Base-by-base conservation (phyloP, 2,797 vertebrate species). In the Sparus aurata region DNA sequence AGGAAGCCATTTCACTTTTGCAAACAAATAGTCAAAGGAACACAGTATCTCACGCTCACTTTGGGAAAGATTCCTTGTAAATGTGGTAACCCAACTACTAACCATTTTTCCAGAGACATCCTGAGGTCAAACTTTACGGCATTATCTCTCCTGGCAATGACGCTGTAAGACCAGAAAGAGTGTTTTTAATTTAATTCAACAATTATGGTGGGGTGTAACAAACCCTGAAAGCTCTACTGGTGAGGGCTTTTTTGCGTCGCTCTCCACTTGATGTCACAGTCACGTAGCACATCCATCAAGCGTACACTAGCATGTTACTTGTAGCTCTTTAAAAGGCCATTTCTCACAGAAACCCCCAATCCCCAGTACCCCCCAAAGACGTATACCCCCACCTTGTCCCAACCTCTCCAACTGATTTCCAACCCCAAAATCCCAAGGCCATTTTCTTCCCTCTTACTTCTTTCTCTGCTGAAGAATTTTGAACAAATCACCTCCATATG, bases 401-500 rank as follows among this genome's bases (percentile, higher is more conserved):
- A 81, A 60, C 64, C 68, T 62, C 70, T 87, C 69, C 60, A 80
- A 82, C 55, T 71, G 80, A 87, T 88, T 83, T 89, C 55, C 70
- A 87, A 77, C 67, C 76, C 83, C 69, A 9, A 85, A 85, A 69
- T 84, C 85, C 84, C 82, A 84, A 78, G 80, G 80, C 80, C 70
- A 25, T 20, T 72, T 69, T 4, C 45, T 27, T 64, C 77, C 63
- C 75, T 60, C 75, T 77, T 61, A 72, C 81, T 87, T 79, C 86
- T 90, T 79, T 88, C 80, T 80, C 79, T 68, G 81, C 69, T 55
- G 58, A 90, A 90, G 87, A 91, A 93, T 94, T 90, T 77, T 38
- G 70, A 83, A 82, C 90, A 94, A 94, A 95, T 92, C 70, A 89
- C 79, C 88, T 93, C 94, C 94, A 95, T 88, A 89, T 95, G 95